Evolutionary conservation across 2,113 vertebrate species (phyloP), one percentile per base, ranked within the genome.

Genomic region (Seriola quinqueradiata): DNA sequence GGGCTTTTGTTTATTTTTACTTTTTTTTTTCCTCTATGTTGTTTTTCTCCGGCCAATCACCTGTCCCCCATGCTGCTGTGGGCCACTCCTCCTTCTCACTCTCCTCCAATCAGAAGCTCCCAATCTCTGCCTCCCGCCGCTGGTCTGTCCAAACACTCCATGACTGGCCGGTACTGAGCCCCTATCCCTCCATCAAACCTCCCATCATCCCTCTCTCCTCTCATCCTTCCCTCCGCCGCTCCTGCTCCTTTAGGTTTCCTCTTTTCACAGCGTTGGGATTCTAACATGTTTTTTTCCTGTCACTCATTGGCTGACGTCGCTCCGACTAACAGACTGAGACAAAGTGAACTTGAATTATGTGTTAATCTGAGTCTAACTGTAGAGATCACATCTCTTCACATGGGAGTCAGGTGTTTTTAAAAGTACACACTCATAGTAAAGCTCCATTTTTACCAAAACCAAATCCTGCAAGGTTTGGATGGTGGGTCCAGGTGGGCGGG

Each of bases 111-210:
- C 97, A 97, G 98, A 98, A 97, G 97, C 96, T 96, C 95, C 96
- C 96, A 93, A 93, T 97, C 95, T 97, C 96, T 96, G 95, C 95
- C 94, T 96, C 96, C 91, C 97, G 97, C 75, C 97, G 97, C 95
- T 99, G 97, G 98, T 99, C 97, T 95, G 97, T 99, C 94, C 97
- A 99, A 97, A 97, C 96, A 92, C 95, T 98, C 96, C 97, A 96
- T 95, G 97, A 99, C 95, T 99, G 97, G 97, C 97, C 97, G 97
- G 98, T 99, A 98, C 95, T 96, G 95, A 96, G 82, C 78, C 44
- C 78, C 78, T 73, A 25, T 82, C 65, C 54, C 57, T 70, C 64
- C 73, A 34, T 76, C 71, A 25, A 40, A 55, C 13, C 44, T 1
- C 75, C 36, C 72, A 8, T 25, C 57, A 12, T 19, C 46, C 54